Evolutionary conservation across 2,888 invertebrate species (phyloP), one percentile per base, ranked within the genome.

Genomic region (Stenoptilia bipunctidactyla): DNA sequence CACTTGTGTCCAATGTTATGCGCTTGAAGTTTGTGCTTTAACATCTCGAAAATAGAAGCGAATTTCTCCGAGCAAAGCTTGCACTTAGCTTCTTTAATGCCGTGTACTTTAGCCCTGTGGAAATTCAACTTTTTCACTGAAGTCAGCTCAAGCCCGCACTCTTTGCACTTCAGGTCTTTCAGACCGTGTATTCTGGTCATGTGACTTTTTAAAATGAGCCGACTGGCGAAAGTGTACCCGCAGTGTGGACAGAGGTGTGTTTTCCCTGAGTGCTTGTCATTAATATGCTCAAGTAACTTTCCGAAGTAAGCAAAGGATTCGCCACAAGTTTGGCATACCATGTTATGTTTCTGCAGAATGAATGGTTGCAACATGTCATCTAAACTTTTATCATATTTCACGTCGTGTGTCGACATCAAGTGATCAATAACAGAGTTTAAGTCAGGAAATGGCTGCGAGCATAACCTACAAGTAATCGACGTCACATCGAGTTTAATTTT

Each of bases 51-150:
- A 4, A 53, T 49, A 1, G 63, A 55, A 0, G 52, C 43, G 34
- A 68, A 66, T 15, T 50, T 61, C 5, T 59, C 61, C 0, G 47
- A 37, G 34, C 68, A 68, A 27, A 66, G 66, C 15, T 58, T 53
- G 2, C 54, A 54, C 13, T 49, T 53, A 15, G 54, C 56, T 8
- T 52, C 55, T 0, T 30, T 12, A 30, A 30, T 30, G 10, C 60
- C 61, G 36, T 66, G 66, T 0, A 51, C 48, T 20, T 54, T 58
- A 0, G 58, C 59, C 34, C 50, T 48, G 38, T 64, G 64, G 2
- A 52, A 49, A 4, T 46, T 44, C 13, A 56, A 43, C 43, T 56
- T 53, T 27, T 52, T 45, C n/a, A 45, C 39, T 20, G 50, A 53
- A 35, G 50, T 45, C 35, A 61, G 61, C 15, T 55, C 52, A 13